Conservation (phyloP, 2,113 vertebrate species). For the Ceuthmochares aereus region DNA sequence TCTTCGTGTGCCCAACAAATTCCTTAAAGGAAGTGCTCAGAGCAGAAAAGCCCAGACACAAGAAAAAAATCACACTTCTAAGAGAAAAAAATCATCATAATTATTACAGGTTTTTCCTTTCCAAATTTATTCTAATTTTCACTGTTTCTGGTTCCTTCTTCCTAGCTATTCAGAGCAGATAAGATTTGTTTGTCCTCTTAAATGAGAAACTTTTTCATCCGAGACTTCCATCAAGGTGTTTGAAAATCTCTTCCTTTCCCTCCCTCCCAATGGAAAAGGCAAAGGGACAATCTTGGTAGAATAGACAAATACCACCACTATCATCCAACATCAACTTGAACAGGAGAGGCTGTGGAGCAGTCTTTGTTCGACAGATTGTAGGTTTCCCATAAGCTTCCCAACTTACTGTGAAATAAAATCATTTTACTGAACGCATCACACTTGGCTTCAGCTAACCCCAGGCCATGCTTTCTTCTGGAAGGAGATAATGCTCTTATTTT, state of each 20-base stretch:
- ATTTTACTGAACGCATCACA: accelerated
- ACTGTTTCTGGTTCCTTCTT: neutral
- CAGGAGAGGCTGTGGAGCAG: neutral
- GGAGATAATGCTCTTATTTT: neutral
- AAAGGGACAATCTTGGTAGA: neutral
- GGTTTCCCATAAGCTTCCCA: neutral
- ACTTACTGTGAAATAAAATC: neutral
- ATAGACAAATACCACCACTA: neutral
- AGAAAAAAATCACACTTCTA: neutral
- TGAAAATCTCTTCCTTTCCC: neutral
- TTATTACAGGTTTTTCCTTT: neutral
- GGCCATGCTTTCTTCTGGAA: neutral
- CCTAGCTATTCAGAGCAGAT: neutral
- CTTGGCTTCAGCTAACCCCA: neutral
- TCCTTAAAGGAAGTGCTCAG: neutral
- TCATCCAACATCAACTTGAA: neutral
- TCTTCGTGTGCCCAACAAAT: neutral
- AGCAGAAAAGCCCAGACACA: neutral
- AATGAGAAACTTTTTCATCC: neutral
- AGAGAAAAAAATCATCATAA: neutral
- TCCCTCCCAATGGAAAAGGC: neutral
- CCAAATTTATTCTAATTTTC: neutral
- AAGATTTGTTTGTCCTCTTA: neutral
- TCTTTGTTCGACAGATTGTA: neutral
- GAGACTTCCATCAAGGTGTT: neutral